A percentile compares a stretch with the other conserved stretches of the same genome.
These are phyloP conservation scores for Chloroclysta siterata DNA, from an alignment of 2,888 invertebrate species.

Conservation along the genomic window DNA sequence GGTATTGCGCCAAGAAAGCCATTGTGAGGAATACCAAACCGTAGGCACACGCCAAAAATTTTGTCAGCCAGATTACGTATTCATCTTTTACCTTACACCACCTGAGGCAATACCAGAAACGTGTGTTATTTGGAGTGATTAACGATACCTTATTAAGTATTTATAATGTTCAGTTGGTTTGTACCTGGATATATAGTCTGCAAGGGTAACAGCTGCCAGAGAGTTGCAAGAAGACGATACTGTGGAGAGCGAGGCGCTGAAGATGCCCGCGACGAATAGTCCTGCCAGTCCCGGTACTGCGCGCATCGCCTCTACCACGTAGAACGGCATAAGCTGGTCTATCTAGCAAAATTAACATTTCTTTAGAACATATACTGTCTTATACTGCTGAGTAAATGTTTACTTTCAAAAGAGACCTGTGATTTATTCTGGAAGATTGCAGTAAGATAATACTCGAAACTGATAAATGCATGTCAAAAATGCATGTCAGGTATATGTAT, in stretches of 20 bases:
- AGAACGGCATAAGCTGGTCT: slow-evolving; percentile 93
- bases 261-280: slow-evolving; percentile 95
- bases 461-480: neutral
- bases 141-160: too few species aligned
- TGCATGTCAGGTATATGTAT: too few species aligned
- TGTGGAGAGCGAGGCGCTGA: slow-evolving; percentile 95
- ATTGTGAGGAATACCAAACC: slow-evolving; percentile 91
- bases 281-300: slow-evolving; percentile 91
- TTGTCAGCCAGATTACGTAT: slow-evolving; percentile 83
- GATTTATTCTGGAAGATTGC: too few species aligned
- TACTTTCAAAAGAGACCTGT: too few species aligned
- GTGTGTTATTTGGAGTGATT: neutral
- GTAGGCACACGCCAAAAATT: slow-evolving; percentile 89
- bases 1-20: slow-evolving; percentile 92
- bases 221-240: slow-evolving; percentile 96
- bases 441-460: neutral
- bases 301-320: slow-evolving; percentile 90
- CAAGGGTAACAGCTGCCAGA: slow-evolving; percentile 94
- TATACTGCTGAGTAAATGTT: too few species aligned
- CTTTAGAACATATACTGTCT: too few species aligned
- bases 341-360: slow-evolving; percentile 52
- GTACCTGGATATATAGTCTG: slow-evolving; percentile 90
- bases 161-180: slow-evolving; percentile 1
- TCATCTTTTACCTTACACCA: slow-evolving; percentile 64
- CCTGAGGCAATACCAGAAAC: slow-evolving; percentile 45